These are phyloP conservation scores for Mesorhabditis spiculigera DNA, from an alignment of 2,888 invertebrate species.

Conservation along the genomic window DNA sequence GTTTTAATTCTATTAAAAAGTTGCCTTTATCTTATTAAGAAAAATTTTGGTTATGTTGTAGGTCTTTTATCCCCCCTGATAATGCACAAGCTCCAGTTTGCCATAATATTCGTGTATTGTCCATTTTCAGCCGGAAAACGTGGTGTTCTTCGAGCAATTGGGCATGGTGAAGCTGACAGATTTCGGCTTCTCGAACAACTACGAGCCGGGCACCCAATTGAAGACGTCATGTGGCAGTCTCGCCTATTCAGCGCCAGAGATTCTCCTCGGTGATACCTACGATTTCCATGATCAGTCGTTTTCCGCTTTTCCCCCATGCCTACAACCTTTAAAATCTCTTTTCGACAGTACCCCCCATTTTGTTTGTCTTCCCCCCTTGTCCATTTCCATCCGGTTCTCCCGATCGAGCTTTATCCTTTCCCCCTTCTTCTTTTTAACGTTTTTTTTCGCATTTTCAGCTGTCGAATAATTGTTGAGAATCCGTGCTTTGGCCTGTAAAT, in stretches of 20 bases:
- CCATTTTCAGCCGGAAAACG: slow-evolving; percentile 79
- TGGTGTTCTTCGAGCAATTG: slow-evolving; percentile 94
- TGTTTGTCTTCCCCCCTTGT: no score
- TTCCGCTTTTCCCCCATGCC: no score
- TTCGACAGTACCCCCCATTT: no score
- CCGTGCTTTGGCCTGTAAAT: no score
- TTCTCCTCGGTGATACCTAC: slow-evolving; percentile 93
- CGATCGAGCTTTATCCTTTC: no score
- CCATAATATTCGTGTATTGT: background rate
- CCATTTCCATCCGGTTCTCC: no score
- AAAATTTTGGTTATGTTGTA: background rate
- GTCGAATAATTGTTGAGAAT: no score
- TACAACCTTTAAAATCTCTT: no score
- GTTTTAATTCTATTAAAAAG: no score
- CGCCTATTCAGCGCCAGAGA: slow-evolving; percentile 98
- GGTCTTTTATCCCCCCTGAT: background rate
- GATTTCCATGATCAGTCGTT: slow-evolving; percentile 64
- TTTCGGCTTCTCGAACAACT: slow-evolving; percentile 89
- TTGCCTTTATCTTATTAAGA: no score
- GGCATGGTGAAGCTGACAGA: slow-evolving; percentile 97
- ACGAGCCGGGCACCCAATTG: slow-evolving; percentile 86
- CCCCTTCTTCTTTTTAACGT: no score
- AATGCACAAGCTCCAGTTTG: background rate
- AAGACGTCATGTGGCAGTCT: slow-evolving; percentile 97
- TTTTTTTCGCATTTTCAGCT: no score